Conservation (phyloP, 2,888 invertebrate species). For the Thera obeliscata region DNA sequence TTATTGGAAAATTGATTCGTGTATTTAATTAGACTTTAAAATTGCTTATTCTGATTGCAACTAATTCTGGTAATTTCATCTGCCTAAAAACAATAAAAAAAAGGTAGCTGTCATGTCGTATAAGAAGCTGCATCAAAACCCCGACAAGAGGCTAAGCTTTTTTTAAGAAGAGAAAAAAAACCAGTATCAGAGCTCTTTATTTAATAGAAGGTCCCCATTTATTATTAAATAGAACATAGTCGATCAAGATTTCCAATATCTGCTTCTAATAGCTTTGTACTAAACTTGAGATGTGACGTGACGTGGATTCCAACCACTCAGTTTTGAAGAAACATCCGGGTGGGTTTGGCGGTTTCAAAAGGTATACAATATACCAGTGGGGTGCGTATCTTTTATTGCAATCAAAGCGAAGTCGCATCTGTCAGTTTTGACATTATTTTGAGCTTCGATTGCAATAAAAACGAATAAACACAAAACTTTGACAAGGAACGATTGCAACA, state of each 20-base stretch:
- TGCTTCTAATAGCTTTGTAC: not conserved
- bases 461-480: too few relatives aligned
- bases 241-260: slow-evolving; percentile 5
- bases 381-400: too few relatives aligned
- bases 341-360: not conserved
- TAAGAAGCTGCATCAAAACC: too few relatives aligned
- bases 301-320: not conserved
- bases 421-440: too few relatives aligned
- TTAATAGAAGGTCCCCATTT: not conserved
- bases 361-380: too few relatives aligned
- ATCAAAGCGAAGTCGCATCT: too few relatives aligned
- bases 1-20: slow-evolving; percentile 3
- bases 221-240: not conserved
- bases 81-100: not conserved
- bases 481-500: too few relatives aligned
- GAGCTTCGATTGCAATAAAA: too few relatives aligned
- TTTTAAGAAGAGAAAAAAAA: too few relatives aligned
- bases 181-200: not conserved
- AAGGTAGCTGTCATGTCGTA: too few relatives aligned
- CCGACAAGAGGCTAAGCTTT: too few relatives aligned
- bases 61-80: too few relatives aligned
- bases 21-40: not conserved
- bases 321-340: not conserved
- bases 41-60: not conserved
- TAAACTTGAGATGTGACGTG: not conserved